Evolutionary conservation across 2,888 invertebrate genomes (phyloP).

Genomic region (Epinotia demarniana): DNA sequence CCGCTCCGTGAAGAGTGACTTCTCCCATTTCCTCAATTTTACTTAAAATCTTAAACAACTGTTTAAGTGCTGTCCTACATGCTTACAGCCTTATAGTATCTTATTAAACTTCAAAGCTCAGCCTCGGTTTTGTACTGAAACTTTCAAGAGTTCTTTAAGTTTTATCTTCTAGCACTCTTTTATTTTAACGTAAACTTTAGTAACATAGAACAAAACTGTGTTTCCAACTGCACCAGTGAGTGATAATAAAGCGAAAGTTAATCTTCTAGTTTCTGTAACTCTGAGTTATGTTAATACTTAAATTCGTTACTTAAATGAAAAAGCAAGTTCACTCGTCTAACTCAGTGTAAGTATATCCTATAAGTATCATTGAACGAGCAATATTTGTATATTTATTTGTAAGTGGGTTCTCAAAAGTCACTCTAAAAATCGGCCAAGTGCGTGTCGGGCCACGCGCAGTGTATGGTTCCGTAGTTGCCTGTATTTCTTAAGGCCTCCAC

Average conservation of each 20-base stretch:
- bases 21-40: too few species aligned
- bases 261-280: neutral
- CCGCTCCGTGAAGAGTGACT: too few species aligned
- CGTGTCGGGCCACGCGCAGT: too few species aligned
- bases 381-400: too few species aligned
- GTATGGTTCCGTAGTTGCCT: too few species aligned
- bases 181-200: conserved; percentile 16
- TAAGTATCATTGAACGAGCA: too few species aligned
- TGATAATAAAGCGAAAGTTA: conserved; percentile 22
- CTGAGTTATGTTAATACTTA: neutral
- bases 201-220: conserved; percentile 19
- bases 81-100: neutral
- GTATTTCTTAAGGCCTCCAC: too few species aligned
- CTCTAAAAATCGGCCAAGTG: too few species aligned
- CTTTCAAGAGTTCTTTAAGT: conserved; percentile 25
- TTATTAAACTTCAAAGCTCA: conserved; percentile 2
- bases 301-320: neutral
- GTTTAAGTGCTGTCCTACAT: neutral
- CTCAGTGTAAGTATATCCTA: too few species aligned
- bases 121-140: conserved; percentile 10
- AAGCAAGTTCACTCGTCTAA: neutral
- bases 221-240: conserved; percentile 29
- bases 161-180: conserved; percentile 21
- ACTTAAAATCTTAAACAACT: too few species aligned
- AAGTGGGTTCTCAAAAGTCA: too few species aligned